Percentiles rank a stretch among this genome's conserved stretches.
Evolutionary conservation across 2,113 vertebrate species (phyloP).

Genomic region (Festucalex cinctus): DNA sequence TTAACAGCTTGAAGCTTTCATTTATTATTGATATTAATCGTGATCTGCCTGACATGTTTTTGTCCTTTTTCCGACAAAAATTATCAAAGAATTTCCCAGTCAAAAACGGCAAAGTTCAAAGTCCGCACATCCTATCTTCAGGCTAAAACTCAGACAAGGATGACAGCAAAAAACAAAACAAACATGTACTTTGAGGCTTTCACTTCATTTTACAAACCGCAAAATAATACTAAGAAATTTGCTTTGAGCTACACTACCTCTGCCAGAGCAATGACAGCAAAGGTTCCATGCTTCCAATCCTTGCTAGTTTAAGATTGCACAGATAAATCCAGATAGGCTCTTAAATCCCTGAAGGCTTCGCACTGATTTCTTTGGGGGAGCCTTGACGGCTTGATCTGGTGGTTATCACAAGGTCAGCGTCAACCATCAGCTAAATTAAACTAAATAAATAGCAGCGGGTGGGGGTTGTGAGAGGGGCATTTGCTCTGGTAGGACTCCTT

Average conservation of each 20-base stretch:
- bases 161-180: conserved; percentile 6
- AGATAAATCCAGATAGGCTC: conserved; percentile 21
- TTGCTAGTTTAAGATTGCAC: conserved; percentile 25
- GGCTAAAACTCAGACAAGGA: conserved; percentile 14
- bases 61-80: conserved; percentile 39
- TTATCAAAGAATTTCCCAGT: conserved; percentile 40
- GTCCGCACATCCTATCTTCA: background rate
- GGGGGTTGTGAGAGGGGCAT: background rate
- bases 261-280: conserved; percentile 31
- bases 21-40: background rate
- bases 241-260: conserved; percentile 16
- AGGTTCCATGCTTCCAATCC: conserved; percentile 29
- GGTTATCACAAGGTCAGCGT: conserved; percentile 42
- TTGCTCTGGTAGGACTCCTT: conserved; percentile 29
- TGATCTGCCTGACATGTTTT: background rate
- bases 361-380: conserved; percentile 30
- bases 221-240: conserved; percentile 29
- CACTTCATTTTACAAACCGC: conserved; percentile 20
- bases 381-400: conserved; percentile 11
- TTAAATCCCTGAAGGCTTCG: conserved; percentile 16
- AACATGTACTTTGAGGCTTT: conserved; percentile 26
- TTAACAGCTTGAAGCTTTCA: background rate
- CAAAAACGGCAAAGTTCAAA: conserved; percentile 17
- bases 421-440: conserved; percentile 42
- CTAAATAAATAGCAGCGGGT: conserved; percentile 46